Evolutionary conservation across 2,888 invertebrate genomes (phyloP), one percentile per base, ranked within the genome.

Genomic region (Timandra comae): DNA sequence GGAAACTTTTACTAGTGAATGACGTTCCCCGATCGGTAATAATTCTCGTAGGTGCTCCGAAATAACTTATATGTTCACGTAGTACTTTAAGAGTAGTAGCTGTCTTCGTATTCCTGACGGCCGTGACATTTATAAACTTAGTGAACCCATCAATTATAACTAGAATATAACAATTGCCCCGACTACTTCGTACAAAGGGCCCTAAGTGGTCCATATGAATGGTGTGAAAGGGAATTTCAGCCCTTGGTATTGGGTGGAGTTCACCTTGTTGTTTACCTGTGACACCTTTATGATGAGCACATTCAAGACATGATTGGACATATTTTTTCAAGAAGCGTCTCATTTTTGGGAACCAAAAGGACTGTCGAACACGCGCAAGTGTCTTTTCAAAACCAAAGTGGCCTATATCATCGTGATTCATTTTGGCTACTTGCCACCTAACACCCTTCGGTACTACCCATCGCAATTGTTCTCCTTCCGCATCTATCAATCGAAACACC

Each of bases 1-100:
- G 10, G 12, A 41, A 41, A 1, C 4, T 31, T 3, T 23, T 27
- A 12, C 37, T 41, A 0, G 41, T 41, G 16, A 41, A 41, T n/a
- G 19, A 22, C 0, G 30, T 29, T 1, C 41, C 38, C 3, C 21
- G 8, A 11, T 41, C 41, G 2, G 38, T 38, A 6, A 41, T 35
- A 1, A 41, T n/a, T 0, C 41, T 20, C 2, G 30, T 11, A 0
- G 38, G 33, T 0, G 9, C 26, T 4, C 38, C 36, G 16, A 41
- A 41, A 13, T 20, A 30, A 9, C 26, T 30, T 13, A 33, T 22
- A 8, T n/a, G 22, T n/a, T 22, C 4, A 5, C 7, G 3, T 7
- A 22, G 7, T n/a, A 22, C 22, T 8, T 22, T 3, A 8, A 33
- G 8, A 2, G 37, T 20, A 1, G 30, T 38, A 9, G 21, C 2